These are phyloP conservation scores for Columba janthina DNA, from an alignment of 2,113 vertebrate species.

Conservation along the genomic window DNA sequence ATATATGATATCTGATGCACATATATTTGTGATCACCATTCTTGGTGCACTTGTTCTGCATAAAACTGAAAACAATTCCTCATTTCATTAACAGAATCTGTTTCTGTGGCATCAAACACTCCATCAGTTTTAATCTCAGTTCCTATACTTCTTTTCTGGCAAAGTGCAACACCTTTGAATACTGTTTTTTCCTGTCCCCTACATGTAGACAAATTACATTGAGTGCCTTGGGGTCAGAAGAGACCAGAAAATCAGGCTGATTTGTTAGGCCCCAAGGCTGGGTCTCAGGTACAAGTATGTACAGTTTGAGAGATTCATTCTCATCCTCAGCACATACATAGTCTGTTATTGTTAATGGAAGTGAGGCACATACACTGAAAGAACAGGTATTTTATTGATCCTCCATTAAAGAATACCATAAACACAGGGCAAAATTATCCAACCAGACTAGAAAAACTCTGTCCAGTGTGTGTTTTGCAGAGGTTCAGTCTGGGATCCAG, in stretches of 20 bases:
- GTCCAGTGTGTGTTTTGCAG: neutral
- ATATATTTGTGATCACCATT: neutral
- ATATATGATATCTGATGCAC: neutral
- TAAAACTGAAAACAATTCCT: neutral
- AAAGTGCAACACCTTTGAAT: neutral
- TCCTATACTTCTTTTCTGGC: neutral
- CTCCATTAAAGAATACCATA: neutral
- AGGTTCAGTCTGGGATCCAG: neutral
- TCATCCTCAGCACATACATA: neutral
- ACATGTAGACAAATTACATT: neutral
- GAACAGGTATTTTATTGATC: neutral
- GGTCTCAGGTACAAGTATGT: conserved; percentile 15
- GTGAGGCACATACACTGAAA: neutral
- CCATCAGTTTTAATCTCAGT: neutral
- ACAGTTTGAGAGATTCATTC: neutral
- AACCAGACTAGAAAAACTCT: neutral
- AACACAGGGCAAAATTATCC: neutral
- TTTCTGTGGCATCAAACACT: neutral
- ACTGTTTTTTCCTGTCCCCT: neutral
- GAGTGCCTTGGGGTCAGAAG: neutral
- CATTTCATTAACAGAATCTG: neutral
- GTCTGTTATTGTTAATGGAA: neutral
- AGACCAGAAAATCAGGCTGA: conserved; percentile 7
- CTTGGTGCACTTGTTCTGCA: neutral
- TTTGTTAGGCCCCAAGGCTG: neutral